phyloP scores from a whole-genome alignment of 2,888 invertebrate genomes.

The Drepanosiphum platanoidis region DNA sequence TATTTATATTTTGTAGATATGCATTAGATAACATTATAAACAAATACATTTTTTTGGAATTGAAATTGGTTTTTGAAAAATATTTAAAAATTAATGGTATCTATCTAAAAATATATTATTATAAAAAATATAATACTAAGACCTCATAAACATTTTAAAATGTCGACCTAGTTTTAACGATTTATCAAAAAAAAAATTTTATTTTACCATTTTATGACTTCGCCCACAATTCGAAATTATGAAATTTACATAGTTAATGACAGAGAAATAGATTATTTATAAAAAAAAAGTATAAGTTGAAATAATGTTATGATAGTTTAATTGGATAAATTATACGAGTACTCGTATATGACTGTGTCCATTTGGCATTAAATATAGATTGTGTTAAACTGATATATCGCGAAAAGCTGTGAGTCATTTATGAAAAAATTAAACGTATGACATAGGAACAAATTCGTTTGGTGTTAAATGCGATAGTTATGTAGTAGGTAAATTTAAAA shows the following conservation, averaged over 20 bases:
- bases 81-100: neutral
- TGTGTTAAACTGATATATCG: neutral
- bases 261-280: neutral
- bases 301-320: conserved; percentile 5
- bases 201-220: neutral
- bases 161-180: conserved; percentile 19
- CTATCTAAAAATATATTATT: conserved; percentile 10
- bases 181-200: conserved; percentile 17
- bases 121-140: conserved; percentile 5
- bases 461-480: too few species aligned
- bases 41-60: neutral
- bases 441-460: too few species aligned
- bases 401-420: neutral
- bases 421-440: too few species aligned
- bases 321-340: neutral
- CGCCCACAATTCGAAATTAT: neutral
- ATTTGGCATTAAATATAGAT: neutral
- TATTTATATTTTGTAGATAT: neutral
- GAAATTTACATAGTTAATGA: conserved; percentile 24
- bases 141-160: neutral
- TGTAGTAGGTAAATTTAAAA: too few species aligned
- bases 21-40: neutral
- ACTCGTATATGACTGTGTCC: neutral
- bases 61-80: neutral
- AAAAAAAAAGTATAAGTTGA: neutral